phyloP scores from a whole-genome alignment of 2,113 vertebrate genomes.

The Macrotis lagotis region DNA sequence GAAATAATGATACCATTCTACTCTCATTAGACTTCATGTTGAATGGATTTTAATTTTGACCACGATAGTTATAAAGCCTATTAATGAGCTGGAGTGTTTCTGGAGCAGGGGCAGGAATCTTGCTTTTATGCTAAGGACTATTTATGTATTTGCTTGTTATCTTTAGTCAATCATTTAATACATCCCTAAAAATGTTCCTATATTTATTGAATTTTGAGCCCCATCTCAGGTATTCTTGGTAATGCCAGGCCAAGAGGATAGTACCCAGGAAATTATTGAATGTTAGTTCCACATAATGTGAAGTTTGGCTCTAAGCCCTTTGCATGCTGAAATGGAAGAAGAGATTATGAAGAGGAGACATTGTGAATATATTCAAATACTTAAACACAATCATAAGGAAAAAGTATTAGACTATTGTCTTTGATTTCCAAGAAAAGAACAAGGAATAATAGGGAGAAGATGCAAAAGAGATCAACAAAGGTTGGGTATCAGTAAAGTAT shows the following conservation, averaged over 20 bases:
- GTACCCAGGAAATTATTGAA: not conserved
- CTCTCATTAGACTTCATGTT: not conserved
- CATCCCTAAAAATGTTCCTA: no score
- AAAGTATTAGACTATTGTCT: not conserved
- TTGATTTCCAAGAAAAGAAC: not conserved
- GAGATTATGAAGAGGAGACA: not conserved
- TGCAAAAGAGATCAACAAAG: not conserved
- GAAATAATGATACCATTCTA: not conserved
- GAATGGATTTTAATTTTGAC: not conserved
- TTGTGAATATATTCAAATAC: not conserved
- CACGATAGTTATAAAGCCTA: not conserved
- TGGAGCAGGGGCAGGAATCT: no score
- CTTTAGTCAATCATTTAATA: no score
- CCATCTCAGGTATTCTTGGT: no score
- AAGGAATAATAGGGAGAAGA: not conserved
- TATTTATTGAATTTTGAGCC: no score
- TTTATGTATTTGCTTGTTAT: no score
- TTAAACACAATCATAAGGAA: not conserved
- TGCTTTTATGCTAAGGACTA: no score
- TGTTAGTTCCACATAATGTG: not conserved
- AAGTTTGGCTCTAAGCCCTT: not conserved
- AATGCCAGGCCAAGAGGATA: no score
- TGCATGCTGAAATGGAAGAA: not conserved
- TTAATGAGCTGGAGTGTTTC: not conserved
- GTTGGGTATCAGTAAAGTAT: not conserved